These are phyloP conservation scores for Peromyscus melanophrys DNA, from an alignment of 2,797 vertebrate species.

Conservation along the genomic window DNA sequence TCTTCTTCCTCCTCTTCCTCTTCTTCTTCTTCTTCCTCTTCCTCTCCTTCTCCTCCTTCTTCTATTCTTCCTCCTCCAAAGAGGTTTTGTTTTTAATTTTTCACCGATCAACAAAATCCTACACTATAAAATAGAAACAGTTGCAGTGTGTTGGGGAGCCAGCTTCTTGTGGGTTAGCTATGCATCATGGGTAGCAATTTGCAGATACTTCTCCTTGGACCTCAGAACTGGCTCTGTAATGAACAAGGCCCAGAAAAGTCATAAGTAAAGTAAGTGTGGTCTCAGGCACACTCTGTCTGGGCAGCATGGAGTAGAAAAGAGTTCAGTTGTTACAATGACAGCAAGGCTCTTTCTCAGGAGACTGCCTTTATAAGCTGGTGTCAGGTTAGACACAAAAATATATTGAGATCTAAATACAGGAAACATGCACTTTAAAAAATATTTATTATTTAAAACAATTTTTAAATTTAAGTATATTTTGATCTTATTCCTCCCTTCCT, in stretches of 20 bases:
- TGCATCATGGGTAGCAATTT: slow-evolving; percentile 87
- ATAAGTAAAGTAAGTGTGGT: slow-evolving; percentile 53
- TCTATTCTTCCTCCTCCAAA: neutral
- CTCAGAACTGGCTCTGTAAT: slow-evolving; percentile 79
- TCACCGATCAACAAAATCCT: slow-evolving; percentile 78
- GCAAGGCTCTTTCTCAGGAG: neutral
- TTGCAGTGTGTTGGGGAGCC: slow-evolving; percentile 45
- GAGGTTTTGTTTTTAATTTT: slow-evolving; percentile 80
- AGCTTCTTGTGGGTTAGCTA: slow-evolving; percentile 73
- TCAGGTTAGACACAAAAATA: slow-evolving; percentile 15
- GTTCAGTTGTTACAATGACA: slow-evolving; percentile 61
- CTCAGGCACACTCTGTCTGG: slow-evolving; percentile 33
- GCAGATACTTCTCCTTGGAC: slow-evolving; percentile 73
- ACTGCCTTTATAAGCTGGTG: neutral
- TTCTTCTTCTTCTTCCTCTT: too few relatives aligned
- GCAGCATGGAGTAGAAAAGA: slow-evolving; percentile 50
- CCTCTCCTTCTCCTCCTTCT: too few relatives aligned
- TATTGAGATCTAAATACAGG: slow-evolving; percentile 8
- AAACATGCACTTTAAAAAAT: neutral
- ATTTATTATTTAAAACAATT: neutral
- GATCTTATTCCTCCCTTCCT: neutral
- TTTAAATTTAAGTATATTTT: neutral
- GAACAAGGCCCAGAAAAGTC: slow-evolving; percentile 78
- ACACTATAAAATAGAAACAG: slow-evolving; percentile 52
- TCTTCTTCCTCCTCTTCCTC: neutral